These are phyloP conservation scores for Hassar affinis DNA, from an alignment of 2,113 vertebrate species.

Conservation along the genomic window DNA sequence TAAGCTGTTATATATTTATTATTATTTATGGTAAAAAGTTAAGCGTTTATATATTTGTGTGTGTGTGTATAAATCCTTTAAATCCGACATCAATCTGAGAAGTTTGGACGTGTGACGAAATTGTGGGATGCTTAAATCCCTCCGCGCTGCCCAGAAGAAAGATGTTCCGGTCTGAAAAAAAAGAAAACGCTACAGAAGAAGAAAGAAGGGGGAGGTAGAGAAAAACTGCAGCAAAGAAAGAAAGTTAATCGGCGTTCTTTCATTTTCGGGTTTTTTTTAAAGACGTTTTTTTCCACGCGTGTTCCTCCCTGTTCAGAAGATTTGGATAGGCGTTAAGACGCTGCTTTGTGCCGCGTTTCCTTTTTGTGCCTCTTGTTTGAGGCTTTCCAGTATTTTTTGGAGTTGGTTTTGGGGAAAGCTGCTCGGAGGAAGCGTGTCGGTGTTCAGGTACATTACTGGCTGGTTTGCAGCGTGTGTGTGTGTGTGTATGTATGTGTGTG, in stretches of 20 bases:
- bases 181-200: slow-evolving; percentile 57
- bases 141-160: slow-evolving; percentile 69
- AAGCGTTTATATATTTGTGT: neutral
- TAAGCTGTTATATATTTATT: neutral
- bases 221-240: slow-evolving; percentile 74
- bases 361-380: slow-evolving; percentile 19
- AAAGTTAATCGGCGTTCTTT: slow-evolving; percentile 63
- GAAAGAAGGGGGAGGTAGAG: slow-evolving; percentile 70
- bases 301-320: neutral
- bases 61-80: no score
- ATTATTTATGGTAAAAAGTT: neutral
- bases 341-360: slow-evolving; percentile 7
- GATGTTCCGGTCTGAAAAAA: slow-evolving; percentile 69
- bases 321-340: neutral
- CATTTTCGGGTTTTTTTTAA: slow-evolving; percentile 37
- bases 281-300: neutral
- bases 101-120: slow-evolving; percentile 67
- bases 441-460: neutral
- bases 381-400: slow-evolving; percentile 28
- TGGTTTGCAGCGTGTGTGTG: neutral
- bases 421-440: slow-evolving; percentile 9
- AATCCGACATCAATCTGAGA: slow-evolving; percentile 43
- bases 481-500: neutral
- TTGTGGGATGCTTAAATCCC: slow-evolving; percentile 50
- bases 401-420: slow-evolving; percentile 31